Percentiles rank a stretch among this genome's conserved stretches.
Conservation (phyloP, 2,888 invertebrate genomes). For the Balanococcus diminutus region DNA sequence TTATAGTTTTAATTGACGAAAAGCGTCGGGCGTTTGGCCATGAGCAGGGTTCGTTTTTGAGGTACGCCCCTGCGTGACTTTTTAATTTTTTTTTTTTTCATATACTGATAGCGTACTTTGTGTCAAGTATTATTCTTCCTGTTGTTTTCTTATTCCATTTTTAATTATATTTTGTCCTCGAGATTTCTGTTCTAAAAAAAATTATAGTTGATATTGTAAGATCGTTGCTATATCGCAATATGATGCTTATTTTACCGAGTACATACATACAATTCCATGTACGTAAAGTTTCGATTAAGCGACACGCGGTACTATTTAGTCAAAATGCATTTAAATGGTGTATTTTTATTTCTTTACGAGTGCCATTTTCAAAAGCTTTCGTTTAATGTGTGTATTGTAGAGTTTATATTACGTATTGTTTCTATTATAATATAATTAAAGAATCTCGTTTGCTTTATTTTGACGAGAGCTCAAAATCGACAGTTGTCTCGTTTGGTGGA, state of each 20-base stretch:
- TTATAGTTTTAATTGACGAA: not conserved
- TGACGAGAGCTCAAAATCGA: no score
- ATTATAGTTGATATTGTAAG: not conserved
- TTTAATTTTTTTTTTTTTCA: no score
- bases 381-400: constrained; percentile 52
- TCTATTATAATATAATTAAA: constrained; percentile 47
- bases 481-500: no score
- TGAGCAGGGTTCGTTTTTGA: not conserved
- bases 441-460: not conserved
- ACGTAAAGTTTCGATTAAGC: constrained; percentile 13
- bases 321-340: constrained; percentile 45
- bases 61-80: constrained; percentile 31
- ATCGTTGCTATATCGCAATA: constrained; percentile 33
- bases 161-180: not conserved
- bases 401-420: constrained; percentile 49
- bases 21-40: constrained; percentile 14
- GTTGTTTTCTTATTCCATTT: constrained; percentile 34
- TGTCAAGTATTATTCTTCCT: constrained; percentile 28
- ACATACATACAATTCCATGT: constrained; percentile 49
- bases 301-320: constrained; percentile 3
- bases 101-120: constrained; percentile 1
- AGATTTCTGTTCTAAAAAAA: constrained; percentile 1
- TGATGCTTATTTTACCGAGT: constrained; percentile 2
- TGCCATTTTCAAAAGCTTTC: constrained; percentile 52
- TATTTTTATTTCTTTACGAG: constrained; percentile 36